Conservation (phyloP, 1,140 invertebrate genomes). For the Camponotus vicinus region DNA sequence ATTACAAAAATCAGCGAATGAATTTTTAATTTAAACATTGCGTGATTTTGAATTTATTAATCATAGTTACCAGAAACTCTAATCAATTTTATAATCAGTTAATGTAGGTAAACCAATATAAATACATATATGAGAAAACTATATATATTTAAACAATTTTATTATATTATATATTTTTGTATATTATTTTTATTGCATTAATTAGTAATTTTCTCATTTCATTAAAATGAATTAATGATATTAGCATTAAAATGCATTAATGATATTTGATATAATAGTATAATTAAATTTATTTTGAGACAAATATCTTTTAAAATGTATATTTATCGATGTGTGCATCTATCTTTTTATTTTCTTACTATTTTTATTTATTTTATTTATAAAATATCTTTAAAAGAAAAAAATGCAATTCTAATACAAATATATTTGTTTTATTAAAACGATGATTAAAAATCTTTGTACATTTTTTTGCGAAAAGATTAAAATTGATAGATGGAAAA, state of each 20-base stretch:
- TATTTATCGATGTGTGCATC: too few species aligned
- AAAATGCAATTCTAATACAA: neutral
- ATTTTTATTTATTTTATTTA: neutral
- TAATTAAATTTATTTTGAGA: too few species aligned
- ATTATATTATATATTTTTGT: too few species aligned
- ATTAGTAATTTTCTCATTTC: too few species aligned
- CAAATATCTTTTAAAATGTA: too few species aligned
- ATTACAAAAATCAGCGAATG: neutral
- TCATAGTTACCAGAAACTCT: neutral
- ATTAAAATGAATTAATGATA: too few species aligned
- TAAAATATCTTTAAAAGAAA: neutral
- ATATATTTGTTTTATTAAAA: conserved; percentile 29
- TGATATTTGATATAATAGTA: too few species aligned
- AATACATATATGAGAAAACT: too few species aligned
- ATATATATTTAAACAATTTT: too few species aligned
- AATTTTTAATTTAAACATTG: neutral
- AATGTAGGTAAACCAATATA: neutral
- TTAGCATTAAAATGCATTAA: too few species aligned
- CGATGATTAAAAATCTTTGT: neutral
- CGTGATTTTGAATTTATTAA: conserved; percentile 10
- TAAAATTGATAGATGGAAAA: conserved; percentile 1
- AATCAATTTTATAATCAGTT: neutral
- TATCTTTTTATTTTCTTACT: neutral
- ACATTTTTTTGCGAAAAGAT: conserved; percentile 15
- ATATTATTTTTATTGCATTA: too few species aligned